phyloP scores from a whole-genome alignment of 2,888 invertebrate species.

The Machimus rusticus region DNA sequence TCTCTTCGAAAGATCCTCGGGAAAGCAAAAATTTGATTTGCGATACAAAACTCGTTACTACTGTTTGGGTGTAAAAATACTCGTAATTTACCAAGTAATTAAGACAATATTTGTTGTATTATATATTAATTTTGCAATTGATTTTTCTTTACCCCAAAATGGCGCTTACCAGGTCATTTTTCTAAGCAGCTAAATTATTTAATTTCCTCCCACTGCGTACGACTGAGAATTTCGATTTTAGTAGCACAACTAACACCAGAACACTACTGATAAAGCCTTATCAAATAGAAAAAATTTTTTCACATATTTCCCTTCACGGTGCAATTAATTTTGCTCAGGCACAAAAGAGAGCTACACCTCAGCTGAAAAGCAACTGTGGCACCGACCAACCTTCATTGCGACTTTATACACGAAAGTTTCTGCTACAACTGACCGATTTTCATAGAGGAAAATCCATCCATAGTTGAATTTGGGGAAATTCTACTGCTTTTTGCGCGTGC shows the following conservation, averaged over 20 bases:
- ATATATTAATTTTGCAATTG: neutral
- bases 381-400: constrained; percentile 10
- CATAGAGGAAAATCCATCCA: neutral
- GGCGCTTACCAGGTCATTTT: constrained; percentile 52
- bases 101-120: neutral
- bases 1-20: constrained; percentile 58
- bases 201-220: constrained; percentile 8
- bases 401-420: constrained; percentile 3
- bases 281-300: neutral
- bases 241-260: neutral
- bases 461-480: neutral
- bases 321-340: neutral
- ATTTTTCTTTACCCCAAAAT: constrained; percentile 49
- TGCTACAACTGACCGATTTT: constrained; percentile 29
- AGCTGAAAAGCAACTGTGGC: neutral
- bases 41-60: neutral
- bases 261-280: constrained; percentile 16
- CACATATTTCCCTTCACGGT: constrained; percentile 7
- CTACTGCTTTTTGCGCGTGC: neutral
- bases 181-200: constrained; percentile 39
- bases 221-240: neutral
- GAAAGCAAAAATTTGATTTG: constrained; percentile 26
- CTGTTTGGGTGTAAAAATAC: neutral
- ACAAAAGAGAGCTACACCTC: constrained; percentile 1
- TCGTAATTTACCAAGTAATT: neutral